Conservation (phyloP, 2,888 invertebrate species). For the Drosophila austrosaltans region DNA sequence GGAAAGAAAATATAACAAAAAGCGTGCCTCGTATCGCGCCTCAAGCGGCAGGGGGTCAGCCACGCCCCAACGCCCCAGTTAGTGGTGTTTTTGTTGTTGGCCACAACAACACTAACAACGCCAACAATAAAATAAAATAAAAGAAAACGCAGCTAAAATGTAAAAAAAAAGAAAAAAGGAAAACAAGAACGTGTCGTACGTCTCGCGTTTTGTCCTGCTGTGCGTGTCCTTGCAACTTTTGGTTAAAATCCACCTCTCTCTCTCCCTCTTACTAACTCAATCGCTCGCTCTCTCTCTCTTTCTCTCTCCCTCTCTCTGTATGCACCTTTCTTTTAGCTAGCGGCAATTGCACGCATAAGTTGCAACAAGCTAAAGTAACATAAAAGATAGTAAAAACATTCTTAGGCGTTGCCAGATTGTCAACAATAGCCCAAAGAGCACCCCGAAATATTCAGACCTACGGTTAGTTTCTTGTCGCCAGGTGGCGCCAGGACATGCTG, state of each 20-base stretch:
- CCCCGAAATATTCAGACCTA: conserved; percentile 7
- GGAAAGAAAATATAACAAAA: conserved; percentile 32
- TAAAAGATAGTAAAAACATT: conserved; percentile 39
- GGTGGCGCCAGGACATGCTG: conserved; percentile 36
- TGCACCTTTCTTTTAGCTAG: conserved; percentile 34
- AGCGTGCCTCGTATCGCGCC: conserved; percentile 36
- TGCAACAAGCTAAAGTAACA: conserved; percentile 53
- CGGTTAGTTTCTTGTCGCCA: conserved; percentile 23
- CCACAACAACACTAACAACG: conserved; percentile 29
- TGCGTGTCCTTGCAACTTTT: conserved; percentile 66
- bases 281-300: conserved; percentile 3
- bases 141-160: conserved; percentile 31
- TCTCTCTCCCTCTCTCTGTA: conserved; percentile 10
- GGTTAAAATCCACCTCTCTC: conserved; percentile 39
- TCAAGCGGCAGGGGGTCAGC: conserved; percentile 25
- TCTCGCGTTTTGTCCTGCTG: conserved; percentile 33
- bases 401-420: conserved; percentile 59
- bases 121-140: conserved; percentile 36
- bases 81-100: conserved; percentile 26
- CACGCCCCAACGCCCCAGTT: conserved; percentile 45
- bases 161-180: conserved; percentile 26
- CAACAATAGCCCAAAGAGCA: conserved; percentile 42
- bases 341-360: conserved; percentile 62
- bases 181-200: conserved; percentile 53
- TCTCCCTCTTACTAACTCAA: conserved; percentile 19